A percentile compares a stretch with the other conserved stretches of the same genome.
phyloP scores from a whole-genome alignment of 1,140 invertebrate genomes.

The Reticulitermes speratus region DNA sequence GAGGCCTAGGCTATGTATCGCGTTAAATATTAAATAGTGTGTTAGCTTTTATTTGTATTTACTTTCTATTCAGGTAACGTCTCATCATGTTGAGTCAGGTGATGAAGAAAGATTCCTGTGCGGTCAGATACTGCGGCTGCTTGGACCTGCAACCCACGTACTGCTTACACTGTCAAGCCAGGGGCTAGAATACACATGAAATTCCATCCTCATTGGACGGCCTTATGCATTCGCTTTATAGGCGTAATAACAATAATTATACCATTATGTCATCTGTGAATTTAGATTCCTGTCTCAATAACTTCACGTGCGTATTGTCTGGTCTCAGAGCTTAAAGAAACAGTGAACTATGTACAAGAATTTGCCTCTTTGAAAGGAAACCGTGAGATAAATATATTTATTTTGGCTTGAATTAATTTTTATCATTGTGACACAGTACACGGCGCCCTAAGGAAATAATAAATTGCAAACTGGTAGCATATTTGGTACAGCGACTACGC shows the following conservation, averaged over 20 bases:
- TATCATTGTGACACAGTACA: too few species aligned
- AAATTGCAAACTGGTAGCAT: too few species aligned
- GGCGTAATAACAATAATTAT: slow-evolving; percentile 8
- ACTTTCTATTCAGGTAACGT: too few species aligned
- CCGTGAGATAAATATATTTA: too few species aligned
- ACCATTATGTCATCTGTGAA: background rate
- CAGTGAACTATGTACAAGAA: background rate
- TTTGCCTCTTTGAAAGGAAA: too few species aligned
- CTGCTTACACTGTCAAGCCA: background rate
- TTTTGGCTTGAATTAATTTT: too few species aligned
- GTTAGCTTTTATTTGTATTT: too few species aligned
- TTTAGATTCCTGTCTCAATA: background rate
- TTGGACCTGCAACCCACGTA: background rate
- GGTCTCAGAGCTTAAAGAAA: background rate
- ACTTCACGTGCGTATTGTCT: background rate
- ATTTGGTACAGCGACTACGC: too few species aligned
- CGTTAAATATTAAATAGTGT: too few species aligned
- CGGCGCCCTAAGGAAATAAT: too few species aligned
- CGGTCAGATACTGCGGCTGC: background rate
- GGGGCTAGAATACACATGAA: background rate
- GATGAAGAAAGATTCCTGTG: background rate
- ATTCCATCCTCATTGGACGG: background rate
- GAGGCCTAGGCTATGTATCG: too few species aligned
- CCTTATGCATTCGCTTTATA: background rate
- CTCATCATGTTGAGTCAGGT: too few species aligned